Base-by-base conservation (phyloP, 2,888 invertebrate species). In the Cataglyphis cursor region DNA sequence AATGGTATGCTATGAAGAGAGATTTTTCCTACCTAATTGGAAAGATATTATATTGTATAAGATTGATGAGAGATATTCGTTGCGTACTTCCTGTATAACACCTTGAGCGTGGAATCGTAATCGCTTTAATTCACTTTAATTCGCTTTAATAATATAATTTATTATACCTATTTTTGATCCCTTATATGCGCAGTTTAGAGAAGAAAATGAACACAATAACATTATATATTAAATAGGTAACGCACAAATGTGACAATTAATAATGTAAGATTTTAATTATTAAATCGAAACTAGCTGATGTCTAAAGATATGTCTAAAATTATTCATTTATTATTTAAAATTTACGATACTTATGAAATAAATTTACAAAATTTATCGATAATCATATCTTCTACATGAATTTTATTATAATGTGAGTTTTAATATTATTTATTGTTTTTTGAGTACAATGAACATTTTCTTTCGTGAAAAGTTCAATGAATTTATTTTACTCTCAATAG, bases 401-500 rank as follows among this genome's bases (percentile, higher is more conserved):
- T 70, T 41, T 70, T 31, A 21, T 4, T 12, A 3, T 38, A 24
- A 64, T 6, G n/a, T 1, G 38, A 51, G 12, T 24, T 48, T 15
- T 21, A 57, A 21, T 57, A 21, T 51, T 54, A 57, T 78, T 44
- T 57, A 78, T 57, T 15, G 68, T 68, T 41, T 70, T n/a, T n/a
- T 15, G 31, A 38, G 9, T 54, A 31, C 66, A 18, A 41, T 51
- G 12, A 54, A 15, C 70, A 41, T 2, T 2, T 57, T 21, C 21
- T 41, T 41, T 15, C 18, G 21, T 64, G n/a, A 21, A 31, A 64
- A 18, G 35, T 31, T 31, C 12, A 54, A 6, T 18, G 24, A 80
- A 81, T 88, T 85, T 51, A 66, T 31, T 64, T 41, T 24, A n/a
- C 41, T 66, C n/a, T 73, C 80, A 85, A 82, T 74, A 54, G 15